phyloP scores from a whole-genome alignment of 2,797 vertebrate genomes.

The Sebastes paucispinis region DNA sequence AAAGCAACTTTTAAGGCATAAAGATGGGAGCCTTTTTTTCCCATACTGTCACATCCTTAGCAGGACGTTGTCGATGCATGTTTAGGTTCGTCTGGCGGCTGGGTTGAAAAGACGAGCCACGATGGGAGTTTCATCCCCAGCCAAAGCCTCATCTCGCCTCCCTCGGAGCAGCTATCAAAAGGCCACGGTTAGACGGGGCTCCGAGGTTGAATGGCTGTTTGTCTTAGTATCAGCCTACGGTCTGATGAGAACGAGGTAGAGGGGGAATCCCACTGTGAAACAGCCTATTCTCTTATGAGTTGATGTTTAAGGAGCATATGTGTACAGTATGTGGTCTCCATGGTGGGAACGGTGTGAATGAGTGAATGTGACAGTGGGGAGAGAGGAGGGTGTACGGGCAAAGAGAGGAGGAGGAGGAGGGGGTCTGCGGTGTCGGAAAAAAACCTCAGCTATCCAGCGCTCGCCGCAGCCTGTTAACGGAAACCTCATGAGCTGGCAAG shows the following conservation, averaged over 20 bases:
- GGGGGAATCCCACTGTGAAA: constrained; percentile 42
- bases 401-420: constrained; percentile 16
- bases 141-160: constrained; percentile 44
- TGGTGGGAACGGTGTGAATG: constrained; percentile 54
- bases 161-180: constrained; percentile 22
- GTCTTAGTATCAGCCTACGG: constrained; percentile 41
- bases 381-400: constrained; percentile 29
- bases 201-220: constrained; percentile 45
- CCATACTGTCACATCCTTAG: constrained; percentile 11
- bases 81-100: constrained; percentile 32
- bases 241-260: constrained; percentile 47
- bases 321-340: constrained; percentile 51
- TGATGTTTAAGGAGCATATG: constrained; percentile 38
- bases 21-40: constrained; percentile 15
- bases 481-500: constrained; percentile 60
- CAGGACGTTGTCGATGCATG: constrained; percentile 18
- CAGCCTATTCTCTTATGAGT: constrained; percentile 31
- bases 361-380: constrained; percentile 67
- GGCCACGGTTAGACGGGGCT: constrained; percentile 17
- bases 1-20: constrained; percentile 7
- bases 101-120: constrained; percentile 41
- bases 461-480: constrained; percentile 66
- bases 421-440: constrained; percentile 43
- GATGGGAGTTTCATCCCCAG: constrained; percentile 44
- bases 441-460: constrained; percentile 61